A percentile compares a stretch with the other conserved stretches of the same genome.
These are phyloP conservation scores for Apodemus agrarius DNA, from an alignment of 2,797 vertebrate species.

Conservation along the genomic window DNA sequence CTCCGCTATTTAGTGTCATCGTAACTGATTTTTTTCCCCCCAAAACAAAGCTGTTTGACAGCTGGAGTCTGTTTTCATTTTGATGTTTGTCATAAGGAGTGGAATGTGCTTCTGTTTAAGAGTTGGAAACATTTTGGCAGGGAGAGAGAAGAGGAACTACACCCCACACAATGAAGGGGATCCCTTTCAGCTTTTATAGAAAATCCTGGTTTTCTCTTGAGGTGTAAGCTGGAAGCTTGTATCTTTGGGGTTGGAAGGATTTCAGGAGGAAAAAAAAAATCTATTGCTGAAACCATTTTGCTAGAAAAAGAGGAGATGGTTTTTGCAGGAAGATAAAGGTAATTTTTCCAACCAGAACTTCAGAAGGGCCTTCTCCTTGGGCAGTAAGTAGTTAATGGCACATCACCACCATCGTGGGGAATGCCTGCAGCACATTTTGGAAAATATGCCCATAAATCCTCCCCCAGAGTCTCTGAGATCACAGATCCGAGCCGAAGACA, in stretches of 20 bases:
- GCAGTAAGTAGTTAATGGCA: slow-evolving; percentile 39
- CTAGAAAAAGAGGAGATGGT: neutral
- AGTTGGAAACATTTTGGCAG: slow-evolving; percentile 28
- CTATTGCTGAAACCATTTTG: neutral
- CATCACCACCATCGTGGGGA: neutral
- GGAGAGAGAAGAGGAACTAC: slow-evolving; percentile 9
- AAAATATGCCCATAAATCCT: slow-evolving; percentile 16
- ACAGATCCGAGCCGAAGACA: neutral
- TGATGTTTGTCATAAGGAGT: slow-evolving; percentile 74
- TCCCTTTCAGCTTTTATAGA: slow-evolving; percentile 12
- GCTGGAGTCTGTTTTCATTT: slow-evolving; percentile 77
- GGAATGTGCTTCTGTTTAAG: slow-evolving; percentile 69
- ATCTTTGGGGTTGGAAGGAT: slow-evolving; percentile 17
- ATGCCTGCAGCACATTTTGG: neutral
- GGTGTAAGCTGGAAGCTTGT: slow-evolving; percentile 22
- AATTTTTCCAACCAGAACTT: neutral
- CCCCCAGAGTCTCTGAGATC: neutral
- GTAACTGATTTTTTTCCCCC: neutral
- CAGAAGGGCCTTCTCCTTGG: neutral
- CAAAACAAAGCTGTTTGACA: slow-evolving; percentile 75
- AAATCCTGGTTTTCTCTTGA: slow-evolving; percentile 19
- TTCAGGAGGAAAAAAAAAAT: neutral
- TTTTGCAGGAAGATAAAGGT: neutral
- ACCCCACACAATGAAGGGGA: neutral
- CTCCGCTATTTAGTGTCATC: slow-evolving; percentile 36